Base-by-base conservation (phyloP, 2,888 invertebrate species). In the Cyclophora albipunctata region DNA sequence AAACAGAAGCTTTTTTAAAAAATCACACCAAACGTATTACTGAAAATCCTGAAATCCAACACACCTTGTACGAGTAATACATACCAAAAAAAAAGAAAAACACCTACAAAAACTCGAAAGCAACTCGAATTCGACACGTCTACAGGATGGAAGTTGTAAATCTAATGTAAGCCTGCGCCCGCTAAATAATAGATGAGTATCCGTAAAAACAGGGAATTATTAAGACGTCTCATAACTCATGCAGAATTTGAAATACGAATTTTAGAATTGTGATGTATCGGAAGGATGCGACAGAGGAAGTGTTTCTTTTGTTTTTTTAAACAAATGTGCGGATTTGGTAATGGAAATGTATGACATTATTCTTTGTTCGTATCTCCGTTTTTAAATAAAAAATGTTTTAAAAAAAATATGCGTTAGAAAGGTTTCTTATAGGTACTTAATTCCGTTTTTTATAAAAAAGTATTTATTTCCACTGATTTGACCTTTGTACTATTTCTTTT, bases 101-200 rank as follows among this genome's bases (percentile, higher is more conserved):
- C 42, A 60, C 62, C 67, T 60, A 65, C 54, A 50, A 63, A 58
- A 60, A 62, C 59, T 62, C 66, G 61, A 62, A 59, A 56, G 48
- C 56, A 48, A 58, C 49, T 51, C 59, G 56, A 68, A 66, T 59
- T 68, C 71, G 58, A 53, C 44, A 54, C 52, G 53, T 56, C 67
- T 59, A 33, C 43, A 34, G 34, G 59, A 63, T 70, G 76, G 70
- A 78, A 78, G 69, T 74, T 68, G 79, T 82, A 83, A 84, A 84
- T 84, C 81, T 79, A 67, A 64, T 50, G 67, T 73, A 77, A 80
- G 74, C 80, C 74, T 69, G 63, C 63, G 62, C 70, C 33, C 43
- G 34, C 73, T 81, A 81, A 79, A 84, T 83, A 82, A 84, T 78
- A 78, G 81, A 84, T 82, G 81, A 74, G 75, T 66, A 33, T 60